A percentile compares a stretch with the other conserved stretches of the same genome.
phyloP scores from a whole-genome alignment of 2,113 vertebrate genomes.

The Nannospalax galili region DNA sequence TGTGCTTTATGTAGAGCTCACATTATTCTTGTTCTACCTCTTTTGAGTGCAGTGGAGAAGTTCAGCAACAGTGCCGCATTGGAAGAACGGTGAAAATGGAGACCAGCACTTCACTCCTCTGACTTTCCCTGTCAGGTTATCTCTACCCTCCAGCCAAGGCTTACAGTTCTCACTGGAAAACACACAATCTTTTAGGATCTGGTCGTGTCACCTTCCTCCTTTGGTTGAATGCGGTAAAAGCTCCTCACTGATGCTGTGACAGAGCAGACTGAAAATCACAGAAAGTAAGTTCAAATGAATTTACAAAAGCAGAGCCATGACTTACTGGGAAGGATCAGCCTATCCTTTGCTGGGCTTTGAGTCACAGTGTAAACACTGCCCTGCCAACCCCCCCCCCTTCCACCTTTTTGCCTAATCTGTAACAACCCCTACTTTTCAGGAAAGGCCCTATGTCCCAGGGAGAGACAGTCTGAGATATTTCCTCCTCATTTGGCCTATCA shows the following conservation, averaged over 20 bases:
- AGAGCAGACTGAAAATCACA: background rate
- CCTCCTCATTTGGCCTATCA: background rate
- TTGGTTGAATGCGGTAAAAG: background rate
- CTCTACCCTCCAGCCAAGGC: background rate
- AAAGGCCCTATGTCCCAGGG: no score
- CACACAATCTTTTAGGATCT: background rate
- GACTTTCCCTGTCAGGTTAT: background rate
- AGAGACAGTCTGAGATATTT: no score
- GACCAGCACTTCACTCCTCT: background rate
- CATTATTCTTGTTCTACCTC: background rate
- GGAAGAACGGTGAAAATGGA: background rate
- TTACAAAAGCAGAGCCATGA: background rate
- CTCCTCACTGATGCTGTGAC: background rate
- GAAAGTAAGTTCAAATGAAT: background rate
- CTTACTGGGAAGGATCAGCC: background rate
- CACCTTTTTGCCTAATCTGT: background rate
- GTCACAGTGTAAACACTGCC: background rate
- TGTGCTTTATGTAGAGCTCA: background rate
- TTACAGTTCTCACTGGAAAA: accelerated
- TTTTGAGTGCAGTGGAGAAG: background rate
- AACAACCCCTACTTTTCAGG: background rate
- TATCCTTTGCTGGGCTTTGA: background rate
- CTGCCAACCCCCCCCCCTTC: no score
- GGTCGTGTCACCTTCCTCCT: background rate
- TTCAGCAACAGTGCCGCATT: background rate